These are phyloP conservation scores for Calameuta idolon DNA, from an alignment of 2,888 invertebrate species.

Conservation along the genomic window DNA sequence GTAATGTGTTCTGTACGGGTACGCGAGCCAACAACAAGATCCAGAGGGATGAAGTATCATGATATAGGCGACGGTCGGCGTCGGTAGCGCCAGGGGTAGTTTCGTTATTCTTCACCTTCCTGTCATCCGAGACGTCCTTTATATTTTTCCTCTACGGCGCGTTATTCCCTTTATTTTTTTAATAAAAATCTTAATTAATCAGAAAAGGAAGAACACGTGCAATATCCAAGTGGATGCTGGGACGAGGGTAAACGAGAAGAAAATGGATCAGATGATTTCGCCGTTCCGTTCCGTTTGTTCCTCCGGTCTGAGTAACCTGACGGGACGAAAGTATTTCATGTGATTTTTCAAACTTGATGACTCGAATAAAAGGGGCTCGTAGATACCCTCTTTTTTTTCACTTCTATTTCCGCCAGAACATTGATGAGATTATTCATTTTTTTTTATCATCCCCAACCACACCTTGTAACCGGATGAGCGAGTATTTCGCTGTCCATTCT, in stretches of 20 bases:
- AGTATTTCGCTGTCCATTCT: constrained; percentile 4
- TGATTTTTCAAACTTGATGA: neutral
- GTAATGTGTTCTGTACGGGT: neutral
- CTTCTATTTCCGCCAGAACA: neutral
- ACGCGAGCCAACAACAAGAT: neutral
- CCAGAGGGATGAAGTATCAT: neutral
- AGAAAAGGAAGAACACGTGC: neutral
- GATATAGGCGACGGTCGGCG: neutral
- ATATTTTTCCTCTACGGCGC: neutral
- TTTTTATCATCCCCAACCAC: neutral
- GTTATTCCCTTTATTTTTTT: neutral
- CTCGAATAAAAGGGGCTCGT: neutral
- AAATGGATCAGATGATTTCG: neutral
- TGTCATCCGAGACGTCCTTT: neutral
- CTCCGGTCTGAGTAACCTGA: neutral
- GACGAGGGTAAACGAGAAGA: neutral
- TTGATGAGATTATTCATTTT: constrained; percentile 1
- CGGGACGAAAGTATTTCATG: neutral
- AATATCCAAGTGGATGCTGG: neutral
- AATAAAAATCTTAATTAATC: constrained; percentile 8
- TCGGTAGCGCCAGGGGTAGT: no score
- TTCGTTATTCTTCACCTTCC: neutral
- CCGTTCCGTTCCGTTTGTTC: neutral
- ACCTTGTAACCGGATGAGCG: neutral
- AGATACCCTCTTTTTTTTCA: neutral